phyloP scores from a whole-genome alignment of 2,888 invertebrate species.

The Agonopterix subpropinquella region DNA sequence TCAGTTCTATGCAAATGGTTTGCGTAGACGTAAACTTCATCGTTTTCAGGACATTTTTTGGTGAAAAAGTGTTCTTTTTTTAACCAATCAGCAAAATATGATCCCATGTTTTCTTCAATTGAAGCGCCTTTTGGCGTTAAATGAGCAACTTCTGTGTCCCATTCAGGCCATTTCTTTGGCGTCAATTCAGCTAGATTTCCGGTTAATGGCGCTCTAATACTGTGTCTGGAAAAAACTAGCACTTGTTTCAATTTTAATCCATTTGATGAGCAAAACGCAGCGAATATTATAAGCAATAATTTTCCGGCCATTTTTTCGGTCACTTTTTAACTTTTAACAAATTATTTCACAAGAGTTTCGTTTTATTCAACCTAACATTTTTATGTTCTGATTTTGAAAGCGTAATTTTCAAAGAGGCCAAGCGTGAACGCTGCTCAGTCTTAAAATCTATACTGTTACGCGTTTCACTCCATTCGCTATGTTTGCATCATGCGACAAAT shows the following conservation, averaged over 20 bases:
- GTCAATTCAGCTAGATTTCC: slow-evolving; percentile 29
- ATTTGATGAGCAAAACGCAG: neutral
- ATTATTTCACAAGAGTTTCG: too few species aligned
- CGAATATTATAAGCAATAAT: neutral
- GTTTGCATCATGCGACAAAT: neutral
- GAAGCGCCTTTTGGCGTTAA: slow-evolving; percentile 47
- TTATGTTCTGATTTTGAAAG: too few species aligned
- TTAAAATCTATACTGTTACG: neutral
- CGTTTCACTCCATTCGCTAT: neutral
- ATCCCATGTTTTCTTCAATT: slow-evolving; percentile 49
- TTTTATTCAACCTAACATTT: too few species aligned
- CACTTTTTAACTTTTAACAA: too few species aligned
- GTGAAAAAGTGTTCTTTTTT: slow-evolving; percentile 26
- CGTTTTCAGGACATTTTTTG: slow-evolving; percentile 31
- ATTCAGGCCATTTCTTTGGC: slow-evolving; percentile 36
- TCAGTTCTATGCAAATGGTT: slow-evolving; percentile 48
- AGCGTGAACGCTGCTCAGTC: neutral
- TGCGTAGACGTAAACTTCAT: slow-evolving; percentile 38
- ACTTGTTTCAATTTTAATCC: slow-evolving; percentile 30
- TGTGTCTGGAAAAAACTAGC: slow-evolving; percentile 49
- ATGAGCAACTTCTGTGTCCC: slow-evolving; percentile 30
- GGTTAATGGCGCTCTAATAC: slow-evolving; percentile 44
- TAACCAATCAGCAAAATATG: slow-evolving; percentile 47
- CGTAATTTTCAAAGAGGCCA: neutral
- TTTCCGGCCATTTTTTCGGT: neutral